A percentile compares a stretch with the other conserved stretches of the same genome.
Evolutionary conservation across 2,888 invertebrate genomes (phyloP).

Genomic region (Papilio gigon): DNA sequence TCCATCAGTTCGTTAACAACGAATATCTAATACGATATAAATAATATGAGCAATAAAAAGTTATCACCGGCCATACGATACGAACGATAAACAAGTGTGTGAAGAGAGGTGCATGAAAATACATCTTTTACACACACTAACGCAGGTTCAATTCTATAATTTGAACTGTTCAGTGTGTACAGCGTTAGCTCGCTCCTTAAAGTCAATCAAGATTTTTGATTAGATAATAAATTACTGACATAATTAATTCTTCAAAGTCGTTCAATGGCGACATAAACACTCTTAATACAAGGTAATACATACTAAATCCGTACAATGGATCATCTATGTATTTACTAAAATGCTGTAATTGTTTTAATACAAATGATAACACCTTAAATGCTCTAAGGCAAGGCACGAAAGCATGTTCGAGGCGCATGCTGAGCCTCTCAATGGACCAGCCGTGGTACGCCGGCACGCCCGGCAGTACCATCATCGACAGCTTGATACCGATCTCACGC

Average conservation of each 20-base stretch:
- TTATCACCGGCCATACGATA: no score
- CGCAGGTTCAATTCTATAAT: no score
- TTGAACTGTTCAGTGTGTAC: no score
- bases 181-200: background rate
- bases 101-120: no score
- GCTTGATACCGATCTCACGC: slow-evolving; percentile 83
- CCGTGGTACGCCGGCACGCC: slow-evolving; percentile 79
- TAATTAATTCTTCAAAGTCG: background rate
- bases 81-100: no score
- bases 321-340: no score
- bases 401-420: slow-evolving; percentile 80
- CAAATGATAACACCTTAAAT: slow-evolving; percentile 61
- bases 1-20: slow-evolving; percentile 81
- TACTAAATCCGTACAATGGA: no score
- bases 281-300: no score
- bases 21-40: slow-evolving; percentile 62
- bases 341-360: no score
- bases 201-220: background rate
- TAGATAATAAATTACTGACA: background rate
- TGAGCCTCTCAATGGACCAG: slow-evolving; percentile 80
- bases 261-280: background rate
- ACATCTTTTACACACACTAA: no score
- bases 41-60: background rate
- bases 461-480: slow-evolving; percentile 79
- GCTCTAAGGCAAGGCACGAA: slow-evolving; percentile 80